phyloP scores from a whole-genome alignment of 2,888 invertebrate species.

The Acrobeloides nanus region DNA sequence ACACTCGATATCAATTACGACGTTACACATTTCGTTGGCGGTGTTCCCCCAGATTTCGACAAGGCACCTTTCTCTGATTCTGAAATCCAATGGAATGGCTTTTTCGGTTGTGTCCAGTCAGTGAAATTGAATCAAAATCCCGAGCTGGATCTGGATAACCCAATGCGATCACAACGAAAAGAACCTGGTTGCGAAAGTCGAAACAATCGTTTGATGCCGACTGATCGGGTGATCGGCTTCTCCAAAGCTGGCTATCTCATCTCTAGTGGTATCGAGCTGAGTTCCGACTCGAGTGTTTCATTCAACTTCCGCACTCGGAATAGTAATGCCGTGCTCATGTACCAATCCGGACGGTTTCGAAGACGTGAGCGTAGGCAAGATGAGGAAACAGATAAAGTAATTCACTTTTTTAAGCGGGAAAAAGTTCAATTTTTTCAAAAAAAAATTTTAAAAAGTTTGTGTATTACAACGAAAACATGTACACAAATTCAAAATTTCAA shows the following conservation, averaged over 20 bases:
- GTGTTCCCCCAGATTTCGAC: slow-evolving; percentile 54
- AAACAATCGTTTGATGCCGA: slow-evolving; percentile 22
- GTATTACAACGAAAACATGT: too few relatives aligned
- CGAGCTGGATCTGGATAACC: slow-evolving; percentile 46
- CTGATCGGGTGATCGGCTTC: slow-evolving; percentile 47
- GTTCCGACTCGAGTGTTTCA: slow-evolving; percentile 45
- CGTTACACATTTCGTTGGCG: slow-evolving; percentile 55
- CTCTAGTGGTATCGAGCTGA: slow-evolving; percentile 20
- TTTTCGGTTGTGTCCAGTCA: slow-evolving; percentile 49
- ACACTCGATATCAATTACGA: slow-evolving; percentile 52
- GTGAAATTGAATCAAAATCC: slow-evolving; percentile 47
- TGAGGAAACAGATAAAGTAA: too few relatives aligned
- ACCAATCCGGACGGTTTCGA: too few relatives aligned
- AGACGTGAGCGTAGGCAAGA: too few relatives aligned
- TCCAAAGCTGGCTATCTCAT: slow-evolving; percentile 38
- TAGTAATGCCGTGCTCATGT: slow-evolving; percentile 54
- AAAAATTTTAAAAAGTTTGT: too few relatives aligned
- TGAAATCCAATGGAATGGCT: slow-evolving; percentile 44
- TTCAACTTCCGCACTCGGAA: slow-evolving; percentile 55
- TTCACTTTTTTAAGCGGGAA: too few relatives aligned
- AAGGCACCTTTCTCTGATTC: slow-evolving; percentile 26
- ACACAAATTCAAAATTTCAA: too few relatives aligned
- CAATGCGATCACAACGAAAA: slow-evolving; percentile 40
- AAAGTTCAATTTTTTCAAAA: too few relatives aligned
- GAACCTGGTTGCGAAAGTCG: slow-evolving; percentile 39